phyloP scores from a whole-genome alignment of 2,113 vertebrate species.

The Phyllostomus discolor region DNA sequence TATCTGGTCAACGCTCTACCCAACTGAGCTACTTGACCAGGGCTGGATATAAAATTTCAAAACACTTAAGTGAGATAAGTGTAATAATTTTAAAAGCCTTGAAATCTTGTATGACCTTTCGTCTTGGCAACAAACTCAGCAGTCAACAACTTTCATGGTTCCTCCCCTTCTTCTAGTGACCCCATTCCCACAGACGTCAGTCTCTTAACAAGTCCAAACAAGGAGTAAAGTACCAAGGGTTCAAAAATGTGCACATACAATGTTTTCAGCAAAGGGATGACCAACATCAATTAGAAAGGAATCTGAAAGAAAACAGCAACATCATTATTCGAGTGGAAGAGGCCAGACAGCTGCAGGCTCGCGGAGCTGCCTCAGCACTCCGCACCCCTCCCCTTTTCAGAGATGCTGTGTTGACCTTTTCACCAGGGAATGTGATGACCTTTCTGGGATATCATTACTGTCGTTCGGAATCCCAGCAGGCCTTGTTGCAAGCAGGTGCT shows the following conservation, averaged over 20 bases:
- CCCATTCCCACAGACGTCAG: not conserved
- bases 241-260: conserved; percentile 43
- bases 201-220: conserved; percentile 31
- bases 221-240: not conserved
- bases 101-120: not conserved
- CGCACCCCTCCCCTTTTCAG: not conserved
- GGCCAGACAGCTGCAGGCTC: not conserved
- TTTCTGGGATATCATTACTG: not conserved
- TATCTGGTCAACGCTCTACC: no score
- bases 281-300: conserved; percentile 77
- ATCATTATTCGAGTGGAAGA: not conserved
- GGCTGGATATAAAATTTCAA: not conserved
- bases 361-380: not conserved
- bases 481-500: not conserved
- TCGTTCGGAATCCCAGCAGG: not conserved
- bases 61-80: not conserved
- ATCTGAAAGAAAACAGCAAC: conserved; percentile 71
- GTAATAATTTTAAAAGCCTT: not conserved
- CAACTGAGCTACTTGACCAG: no score
- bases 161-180: not conserved
- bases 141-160: conserved; percentile 19
- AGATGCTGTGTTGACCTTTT: not conserved
- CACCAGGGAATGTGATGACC: not conserved
- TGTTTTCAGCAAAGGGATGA: conserved; percentile 3
- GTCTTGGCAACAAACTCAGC: conserved; percentile 13